Percentiles rank a stretch among this genome's conserved stretches.
phyloP scores from a whole-genome alignment of 2,888 invertebrate species.

The Tachina lurida region DNA sequence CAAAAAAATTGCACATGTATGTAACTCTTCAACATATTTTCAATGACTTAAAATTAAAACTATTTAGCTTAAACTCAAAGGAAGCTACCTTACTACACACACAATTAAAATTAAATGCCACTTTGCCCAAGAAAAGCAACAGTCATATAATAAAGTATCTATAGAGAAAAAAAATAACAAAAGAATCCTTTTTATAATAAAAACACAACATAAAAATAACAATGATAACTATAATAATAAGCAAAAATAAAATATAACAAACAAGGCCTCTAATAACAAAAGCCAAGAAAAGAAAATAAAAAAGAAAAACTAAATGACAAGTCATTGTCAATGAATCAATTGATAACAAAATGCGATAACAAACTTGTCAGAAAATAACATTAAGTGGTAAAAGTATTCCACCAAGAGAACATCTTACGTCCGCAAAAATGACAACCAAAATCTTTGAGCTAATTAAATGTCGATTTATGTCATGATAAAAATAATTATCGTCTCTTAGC shows the following conservation, averaged over 20 bases:
- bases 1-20: too few relatives aligned
- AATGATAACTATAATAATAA: slow-evolving; percentile 33
- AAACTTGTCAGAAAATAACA: background rate
- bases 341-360: slow-evolving; percentile 36
- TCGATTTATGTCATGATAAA: slow-evolving; percentile 79
- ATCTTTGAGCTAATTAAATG: slow-evolving; percentile 79
- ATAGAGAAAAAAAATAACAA: background rate
- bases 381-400: background rate
- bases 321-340: slow-evolving; percentile 78
- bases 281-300: slow-evolving; percentile 8
- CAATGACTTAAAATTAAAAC: too few relatives aligned
- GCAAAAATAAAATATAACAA: background rate
- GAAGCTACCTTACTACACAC: too few relatives aligned
- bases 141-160: background rate
- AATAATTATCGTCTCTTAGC: slow-evolving; percentile 76
- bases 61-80: too few relatives aligned
- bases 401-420: background rate
- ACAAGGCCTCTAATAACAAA: slow-evolving; percentile 44
- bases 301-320: slow-evolving; percentile 31
- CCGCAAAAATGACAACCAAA: slow-evolving; percentile 67
- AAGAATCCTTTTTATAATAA: slow-evolving; percentile 1
- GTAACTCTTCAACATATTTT: too few relatives aligned
- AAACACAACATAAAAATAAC: slow-evolving; percentile 18
- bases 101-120: too few relatives aligned
- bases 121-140: too few relatives aligned